Base-by-base conservation (phyloP, 2,888 invertebrate genomes). In the Drymonia ruficornis region DNA sequence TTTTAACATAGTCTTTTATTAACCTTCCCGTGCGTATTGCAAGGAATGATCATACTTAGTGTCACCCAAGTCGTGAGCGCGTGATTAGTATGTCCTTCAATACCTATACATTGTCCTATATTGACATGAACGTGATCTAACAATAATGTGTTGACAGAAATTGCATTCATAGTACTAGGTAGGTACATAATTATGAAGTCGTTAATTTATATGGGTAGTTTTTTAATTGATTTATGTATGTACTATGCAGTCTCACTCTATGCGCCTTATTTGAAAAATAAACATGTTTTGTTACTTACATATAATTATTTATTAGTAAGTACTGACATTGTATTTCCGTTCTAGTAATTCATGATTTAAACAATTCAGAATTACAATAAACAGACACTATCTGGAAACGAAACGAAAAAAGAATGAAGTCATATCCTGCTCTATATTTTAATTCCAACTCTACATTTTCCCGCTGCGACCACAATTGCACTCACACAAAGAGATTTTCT, bases 31-130 rank as follows among this genome's bases (percentile, higher is more conserved):
- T 4, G 36, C 7, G 11, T n/a, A n/a, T 38, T 50, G 15, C 40
- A 49, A 49, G 50, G 52, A 48, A 47, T 52, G 53, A 50, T 49
- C 63, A 63, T 63, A 72, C 71, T 73, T 67, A 70, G 38, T 31
- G 31, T 4, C 36, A 6, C 2, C 19, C 5, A 13, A 9, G 43
- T 43, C 43, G 43, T 43, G 43, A 18, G 43, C 13, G 6, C 43
- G 43, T 43, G 43, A 19, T 43, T 19, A 19, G 43, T 43, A 19
- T 0, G 43, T 43, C 43, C 43, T 43, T 43, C 43, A 43, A 16
- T 43, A 11, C 42, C 18, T 2, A 42, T 42, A 19, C 11, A 43
- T 13, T 43, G 19, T 43, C 19, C 19, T 43, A 19, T 43, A 19
- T 43, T 43, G 43, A 43, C 19, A 43, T 19, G 6, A 19, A 12